phyloP scores from a whole-genome alignment of 2,113 vertebrate genomes.

The Cynocephalus volans region DNA sequence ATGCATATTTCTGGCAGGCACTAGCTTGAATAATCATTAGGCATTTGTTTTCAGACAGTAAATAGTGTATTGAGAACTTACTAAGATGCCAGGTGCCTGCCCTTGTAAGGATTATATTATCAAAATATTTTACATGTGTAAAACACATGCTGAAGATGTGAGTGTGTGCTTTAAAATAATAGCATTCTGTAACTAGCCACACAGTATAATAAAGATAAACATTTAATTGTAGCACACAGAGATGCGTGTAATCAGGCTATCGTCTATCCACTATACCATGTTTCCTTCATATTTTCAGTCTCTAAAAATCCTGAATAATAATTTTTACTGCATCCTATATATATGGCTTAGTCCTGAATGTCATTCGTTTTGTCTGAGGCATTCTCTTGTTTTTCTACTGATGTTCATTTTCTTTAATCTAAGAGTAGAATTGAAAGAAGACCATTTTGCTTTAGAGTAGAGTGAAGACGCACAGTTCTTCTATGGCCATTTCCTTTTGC shows the following conservation, averaged over 20 bases:
- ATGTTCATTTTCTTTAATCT: constrained; percentile 49
- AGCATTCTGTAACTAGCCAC: not conserved
- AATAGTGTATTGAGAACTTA: constrained; percentile 9
- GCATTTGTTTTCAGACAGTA: constrained; percentile 56
- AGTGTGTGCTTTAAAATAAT: not conserved
- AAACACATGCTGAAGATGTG: not conserved
- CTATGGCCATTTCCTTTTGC: not conserved
- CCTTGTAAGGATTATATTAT: not conserved
- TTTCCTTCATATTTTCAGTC: constrained; percentile 10
- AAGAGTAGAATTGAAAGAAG: constrained; percentile 29
- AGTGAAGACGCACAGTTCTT: not conserved
- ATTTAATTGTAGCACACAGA: not conserved
- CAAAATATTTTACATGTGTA: not conserved
- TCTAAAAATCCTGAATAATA: constrained; percentile 7
- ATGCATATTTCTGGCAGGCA: not conserved
- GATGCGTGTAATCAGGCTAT: not conserved
- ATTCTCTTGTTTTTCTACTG: constrained; percentile 48
- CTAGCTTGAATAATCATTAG: not conserved
- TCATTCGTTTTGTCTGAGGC: not conserved
- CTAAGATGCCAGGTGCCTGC: not conserved
- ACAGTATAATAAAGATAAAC: constrained; percentile 48
- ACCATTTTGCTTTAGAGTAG: not conserved
- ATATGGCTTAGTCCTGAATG: not conserved
- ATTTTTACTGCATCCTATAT: constrained; percentile 30
- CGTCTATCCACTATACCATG: not conserved